These are phyloP conservation scores for Gymnarchus niloticus DNA, from an alignment of 2,113 vertebrate genomes.

Conservation along the genomic window DNA sequence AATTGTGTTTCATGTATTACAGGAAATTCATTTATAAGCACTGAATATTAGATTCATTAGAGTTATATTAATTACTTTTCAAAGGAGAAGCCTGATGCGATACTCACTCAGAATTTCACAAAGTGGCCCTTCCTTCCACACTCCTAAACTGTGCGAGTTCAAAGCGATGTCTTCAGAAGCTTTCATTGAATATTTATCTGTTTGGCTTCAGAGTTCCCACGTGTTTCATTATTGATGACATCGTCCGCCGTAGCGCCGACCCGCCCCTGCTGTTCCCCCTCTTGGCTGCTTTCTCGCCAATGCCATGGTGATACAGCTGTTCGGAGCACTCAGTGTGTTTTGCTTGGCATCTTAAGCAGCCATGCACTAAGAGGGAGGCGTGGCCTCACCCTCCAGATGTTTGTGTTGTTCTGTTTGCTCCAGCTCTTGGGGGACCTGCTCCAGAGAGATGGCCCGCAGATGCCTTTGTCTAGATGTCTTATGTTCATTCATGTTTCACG, in stretches of 20 bases:
- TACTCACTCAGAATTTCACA: conserved; percentile 7
- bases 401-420: not conserved
- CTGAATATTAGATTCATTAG: not conserved
- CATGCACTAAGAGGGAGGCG: not conserved
- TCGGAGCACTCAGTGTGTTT: not conserved
- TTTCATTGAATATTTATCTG: conserved; percentile 4
- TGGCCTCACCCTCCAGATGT: not conserved
- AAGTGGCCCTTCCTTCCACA: not conserved
- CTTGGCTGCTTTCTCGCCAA: not conserved
- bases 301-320: not conserved
- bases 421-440: not conserved
- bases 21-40: not conserved
- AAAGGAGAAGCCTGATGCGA: not conserved
- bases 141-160: not conserved
- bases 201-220: not conserved
- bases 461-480: no score
- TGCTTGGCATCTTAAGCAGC: not conserved
- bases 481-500: not conserved
- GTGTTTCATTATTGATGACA: conserved; percentile 12
- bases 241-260: not conserved
- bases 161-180: not conserved
- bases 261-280: not conserved
- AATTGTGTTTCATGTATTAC: not conserved
- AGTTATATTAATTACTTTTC: not conserved
- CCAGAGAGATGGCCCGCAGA: no score